Evolutionary conservation across 2,113 vertebrate genomes (phyloP).

Genomic region (Passer montanus): DNA sequence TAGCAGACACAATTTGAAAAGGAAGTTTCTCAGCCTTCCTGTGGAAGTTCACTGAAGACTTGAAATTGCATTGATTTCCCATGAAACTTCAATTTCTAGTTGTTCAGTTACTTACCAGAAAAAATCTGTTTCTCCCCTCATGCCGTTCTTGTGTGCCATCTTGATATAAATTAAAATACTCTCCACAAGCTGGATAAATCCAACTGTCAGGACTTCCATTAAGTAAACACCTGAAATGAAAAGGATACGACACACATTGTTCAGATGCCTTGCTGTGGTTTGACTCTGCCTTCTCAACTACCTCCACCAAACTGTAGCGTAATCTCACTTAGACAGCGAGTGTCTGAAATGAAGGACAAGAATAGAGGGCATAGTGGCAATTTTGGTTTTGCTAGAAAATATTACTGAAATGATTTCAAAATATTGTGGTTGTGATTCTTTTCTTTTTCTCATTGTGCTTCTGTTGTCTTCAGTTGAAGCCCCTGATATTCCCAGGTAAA

Average conservation of each 20-base stretch:
- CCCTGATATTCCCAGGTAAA: background rate
- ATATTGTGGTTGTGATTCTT: background rate
- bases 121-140: background rate
- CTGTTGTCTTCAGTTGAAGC: background rate
- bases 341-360: background rate
- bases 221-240: background rate
- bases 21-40: background rate
- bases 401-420: background rate
- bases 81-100: background rate
- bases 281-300: background rate
- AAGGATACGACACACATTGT: background rate
- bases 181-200: background rate
- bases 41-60: background rate
- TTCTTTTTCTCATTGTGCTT: background rate
- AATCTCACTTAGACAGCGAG: background rate
- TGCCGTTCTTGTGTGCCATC: background rate
- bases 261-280: background rate
- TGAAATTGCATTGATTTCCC: background rate
- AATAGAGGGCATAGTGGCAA: background rate
- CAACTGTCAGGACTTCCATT: background rate
- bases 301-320: background rate
- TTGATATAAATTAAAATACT: background rate
- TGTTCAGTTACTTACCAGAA: background rate
- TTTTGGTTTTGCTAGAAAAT: background rate
- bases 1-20: conserved; percentile 15